Conservation (phyloP, 2,888 invertebrate genomes). For the Macroteleia sp. region DNA sequence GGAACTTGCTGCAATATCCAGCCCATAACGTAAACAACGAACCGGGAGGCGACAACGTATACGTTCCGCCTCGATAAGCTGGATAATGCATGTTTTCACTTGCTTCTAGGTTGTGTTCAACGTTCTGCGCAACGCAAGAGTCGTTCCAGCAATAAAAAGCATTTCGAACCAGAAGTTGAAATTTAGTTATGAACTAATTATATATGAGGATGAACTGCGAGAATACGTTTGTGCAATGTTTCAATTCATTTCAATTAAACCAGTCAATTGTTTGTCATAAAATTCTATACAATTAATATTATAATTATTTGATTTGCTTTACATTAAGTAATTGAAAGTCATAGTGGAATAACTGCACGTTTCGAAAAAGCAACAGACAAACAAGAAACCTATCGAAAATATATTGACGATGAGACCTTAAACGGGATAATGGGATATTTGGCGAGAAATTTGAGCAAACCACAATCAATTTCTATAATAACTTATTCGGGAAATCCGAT, state of each 20-base stretch:
- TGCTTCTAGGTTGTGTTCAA: slow-evolving; percentile 51
- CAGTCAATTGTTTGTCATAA: no score
- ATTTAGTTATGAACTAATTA: slow-evolving; percentile 22
- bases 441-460: slow-evolving; percentile 5
- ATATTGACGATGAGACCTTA: no score
- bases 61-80: slow-evolving; percentile 62
- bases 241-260: slow-evolving; percentile 6
- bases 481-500: slow-evolving; percentile 33
- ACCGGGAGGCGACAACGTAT: slow-evolving; percentile 57
- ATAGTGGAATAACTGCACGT: no score
- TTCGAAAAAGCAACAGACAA: no score
- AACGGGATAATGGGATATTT: slow-evolving; percentile 13
- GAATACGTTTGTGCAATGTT: neutral
- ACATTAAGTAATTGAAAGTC: no score
- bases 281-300: no score
- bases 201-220: neutral
- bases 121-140: slow-evolving; percentile 17
- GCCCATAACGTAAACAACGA: slow-evolving; percentile 64
- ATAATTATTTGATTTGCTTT: no score
- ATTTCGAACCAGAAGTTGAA: slow-evolving; percentile 3
- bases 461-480: slow-evolving; percentile 29
- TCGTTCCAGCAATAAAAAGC: slow-evolving; percentile 38
- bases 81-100: slow-evolving; percentile 64
- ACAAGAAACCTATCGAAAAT: no score
- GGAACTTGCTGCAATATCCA: slow-evolving; percentile 65